Base-by-base conservation (phyloP, 2,113 vertebrate genomes). In the Malurus melanocephalus region DNA sequence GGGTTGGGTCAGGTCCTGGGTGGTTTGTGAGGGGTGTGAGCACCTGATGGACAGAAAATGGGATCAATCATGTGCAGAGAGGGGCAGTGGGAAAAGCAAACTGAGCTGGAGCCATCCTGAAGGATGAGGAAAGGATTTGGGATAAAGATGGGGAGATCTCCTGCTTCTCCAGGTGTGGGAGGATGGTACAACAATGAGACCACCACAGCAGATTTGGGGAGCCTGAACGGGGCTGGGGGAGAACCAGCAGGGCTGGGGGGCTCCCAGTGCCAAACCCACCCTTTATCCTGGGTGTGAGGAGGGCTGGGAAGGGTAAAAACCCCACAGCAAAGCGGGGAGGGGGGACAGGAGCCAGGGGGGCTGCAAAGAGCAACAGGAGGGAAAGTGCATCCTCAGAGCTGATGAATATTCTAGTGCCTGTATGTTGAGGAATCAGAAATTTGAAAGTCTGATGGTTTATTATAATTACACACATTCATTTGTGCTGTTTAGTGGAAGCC, bases 391-490 rank as follows among this genome's bases (percentile, higher is more conserved):
- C 96, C 96, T 93, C 88, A 72, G 77, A 81, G 88, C 96, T 98
- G 96, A 98, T 98, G 98, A 98, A 98, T 98, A 98, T 98, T 98
- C 98, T 91, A 98, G 97, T 93, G 96, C 72, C 96, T 96, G 96
- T 95, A 93, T 98, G 95, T 95, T 96, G 93, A 87, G 96, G 96
- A 96, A 97, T 97, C 96, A 89, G 96, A 95, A 95, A 98, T 98
- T 98, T 98, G 98, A 98, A 98, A 98, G 98, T 97, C 97, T 96
- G 96, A 97, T 97, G 95, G 91, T 94, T 92, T 96, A 98, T 98
- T 98, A 97, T 98, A 98, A 99, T 98, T 98, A 98, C 97, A 98
- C 97, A 96, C 97, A 94, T 98, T 98, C 98, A 97, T 97, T 98
- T 98, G 98, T 97, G 97, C 97, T 98, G 97, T 97, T 97, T 94